phyloP scores from a whole-genome alignment of 1,140 invertebrate species.

The Penaeus vannamei region DNA sequence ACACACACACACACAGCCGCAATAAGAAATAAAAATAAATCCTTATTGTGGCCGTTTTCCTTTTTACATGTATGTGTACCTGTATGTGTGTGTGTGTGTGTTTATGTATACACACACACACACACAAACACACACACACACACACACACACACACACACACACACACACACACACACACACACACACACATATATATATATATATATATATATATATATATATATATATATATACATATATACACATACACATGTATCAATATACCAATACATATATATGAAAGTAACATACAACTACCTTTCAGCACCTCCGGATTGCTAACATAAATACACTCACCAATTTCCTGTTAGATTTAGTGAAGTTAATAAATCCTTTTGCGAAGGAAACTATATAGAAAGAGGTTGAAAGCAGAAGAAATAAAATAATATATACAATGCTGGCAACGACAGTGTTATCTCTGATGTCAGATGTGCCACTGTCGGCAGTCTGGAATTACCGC shows the following conservation, averaged over 20 bases:
- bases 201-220: conserved; percentile 32
- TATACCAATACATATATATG: neutral
- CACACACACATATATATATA: neutral
- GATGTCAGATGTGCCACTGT: too few species aligned
- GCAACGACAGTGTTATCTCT: too few species aligned
- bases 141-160: neutral
- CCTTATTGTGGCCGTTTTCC: neutral
- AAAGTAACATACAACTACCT: neutral
- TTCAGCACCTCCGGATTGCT: neutral
- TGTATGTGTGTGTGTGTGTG: conserved; percentile 26
- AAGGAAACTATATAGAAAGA: too few species aligned
- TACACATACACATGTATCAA: neutral
- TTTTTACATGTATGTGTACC: conserved; percentile 5
- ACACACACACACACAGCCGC: too few species aligned
- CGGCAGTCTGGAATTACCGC: too few species aligned
- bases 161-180: neutral
- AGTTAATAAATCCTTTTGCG: too few species aligned
- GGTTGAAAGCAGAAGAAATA: too few species aligned
- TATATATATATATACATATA: conserved; percentile 13
- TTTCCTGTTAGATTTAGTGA: too few species aligned
- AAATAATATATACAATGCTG: too few species aligned
- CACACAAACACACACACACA: neutral
- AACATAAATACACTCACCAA: too few species aligned
- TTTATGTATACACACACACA: neutral
- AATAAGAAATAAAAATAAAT: neutral